Percentiles rank a stretch among this genome's conserved stretches.
These are phyloP conservation scores for Lasioglossum pauxillum DNA, from an alignment of 2,888 invertebrate species.

Conservation along the genomic window DNA sequence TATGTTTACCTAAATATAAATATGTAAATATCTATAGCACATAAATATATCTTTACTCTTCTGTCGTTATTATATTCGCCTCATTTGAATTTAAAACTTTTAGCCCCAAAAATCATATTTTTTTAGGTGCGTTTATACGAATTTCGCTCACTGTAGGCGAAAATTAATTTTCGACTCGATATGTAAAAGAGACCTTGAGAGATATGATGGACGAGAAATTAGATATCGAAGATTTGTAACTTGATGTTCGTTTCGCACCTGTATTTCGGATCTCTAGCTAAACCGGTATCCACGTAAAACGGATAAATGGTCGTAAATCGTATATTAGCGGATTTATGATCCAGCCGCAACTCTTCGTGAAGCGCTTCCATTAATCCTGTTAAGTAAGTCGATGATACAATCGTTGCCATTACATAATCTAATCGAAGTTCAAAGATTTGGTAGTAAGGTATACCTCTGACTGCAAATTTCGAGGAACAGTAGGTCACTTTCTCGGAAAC, in stretches of 20 bases:
- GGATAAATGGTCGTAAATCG: conserved; percentile 86
- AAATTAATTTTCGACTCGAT: background rate
- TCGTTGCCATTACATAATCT: background rate
- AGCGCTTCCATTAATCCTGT: conserved; percentile 80
- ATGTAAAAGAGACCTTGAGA: background rate
- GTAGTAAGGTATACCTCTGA: conserved; percentile 78
- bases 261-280: conserved; percentile 82
- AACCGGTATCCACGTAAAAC: conserved; percentile 85
- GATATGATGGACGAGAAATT: background rate
- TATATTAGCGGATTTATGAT: conserved; percentile 73
- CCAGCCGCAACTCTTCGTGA: conserved; percentile 74
- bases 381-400: background rate
- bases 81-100: too few species aligned
- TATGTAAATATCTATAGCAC: too few species aligned
- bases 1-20: too few species aligned
- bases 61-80: too few species aligned
- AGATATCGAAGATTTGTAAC: background rate
- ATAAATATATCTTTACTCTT: too few species aligned
- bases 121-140: too few species aligned
- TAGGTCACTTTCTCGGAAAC: conserved; percentile 83
- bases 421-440: background rate
- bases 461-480: conserved; percentile 85
- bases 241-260: conserved; percentile 74
- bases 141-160: too few species aligned
- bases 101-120: too few species aligned